Evolutionary conservation across 2,888 invertebrate species (phyloP), one percentile per base, ranked within the genome.

Genomic region (Habrosyne pyritoides): DNA sequence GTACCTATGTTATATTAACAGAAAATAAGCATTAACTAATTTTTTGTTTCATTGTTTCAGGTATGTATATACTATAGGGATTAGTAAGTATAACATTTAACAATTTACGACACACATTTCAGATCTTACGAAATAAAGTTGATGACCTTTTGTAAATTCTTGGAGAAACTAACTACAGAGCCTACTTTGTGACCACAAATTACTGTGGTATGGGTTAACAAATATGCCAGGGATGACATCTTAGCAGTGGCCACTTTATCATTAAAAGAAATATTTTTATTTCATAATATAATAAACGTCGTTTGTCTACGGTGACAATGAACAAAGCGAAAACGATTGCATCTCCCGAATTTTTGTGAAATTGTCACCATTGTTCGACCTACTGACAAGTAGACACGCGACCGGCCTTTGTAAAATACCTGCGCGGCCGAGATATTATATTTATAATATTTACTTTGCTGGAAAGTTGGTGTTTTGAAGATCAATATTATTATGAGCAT

Each of bases 241-340:
- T n/a, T n/a, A n/a, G n/a, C n/a, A n/a, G n/a, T n/a, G n/a, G n/a
- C n/a, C n/a, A n/a, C n/a, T n/a, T n/a, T n/a, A n/a, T n/a, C n/a
- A n/a, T n/a, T n/a, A n/a, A n/a, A n/a, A n/a, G n/a, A n/a, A n/a
- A n/a, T n/a, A n/a, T 33, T n/a, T n/a, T 33, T n/a, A 2, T 5
- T 33, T n/a, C n/a, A n/a, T 0, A 30, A 30, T 30, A 36, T 42
- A 14, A 42, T 18, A 18, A 18, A 18, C 42, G 18, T 42, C 8
- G 18, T 42, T 42, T 42, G 42, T 42, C 18, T 18, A 7, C 42
- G n/a, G 18, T 14, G 36, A 42, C 18, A 42, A 14, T 18, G 42
- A 42, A 42, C 42, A 42, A 42, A 42, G 42, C 8, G 42, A 18
- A 18, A 18, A 42, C 42, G 42, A 42, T 42, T 42, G 42, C 42